Conservation (phyloP, 2,888 invertebrate species). For the Marasmarcha lunaedactyla region DNA sequence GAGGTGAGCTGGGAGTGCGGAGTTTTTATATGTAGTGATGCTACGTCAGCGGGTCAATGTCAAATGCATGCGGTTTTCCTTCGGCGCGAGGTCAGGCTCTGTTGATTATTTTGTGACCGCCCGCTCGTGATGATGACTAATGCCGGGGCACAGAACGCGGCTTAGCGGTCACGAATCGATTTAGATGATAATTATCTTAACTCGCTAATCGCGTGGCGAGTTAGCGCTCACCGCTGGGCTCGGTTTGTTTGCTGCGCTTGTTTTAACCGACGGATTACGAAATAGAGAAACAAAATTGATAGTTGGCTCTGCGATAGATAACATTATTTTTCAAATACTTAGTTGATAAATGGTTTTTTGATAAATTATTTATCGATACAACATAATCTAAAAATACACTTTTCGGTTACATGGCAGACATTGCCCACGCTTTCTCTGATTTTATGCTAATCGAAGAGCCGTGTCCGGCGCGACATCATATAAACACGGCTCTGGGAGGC, state of each 20-base stretch:
- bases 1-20: constrained; percentile 19
- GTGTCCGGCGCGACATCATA: constrained; percentile 41
- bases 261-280: too few relatives aligned
- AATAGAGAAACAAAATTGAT: too few relatives aligned
- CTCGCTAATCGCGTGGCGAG: constrained; percentile 9
- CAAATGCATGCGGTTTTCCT: constrained; percentile 46
- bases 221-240: constrained; percentile 6
- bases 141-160: constrained; percentile 29
- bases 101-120: constrained; percentile 59
- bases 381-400: too few relatives aligned
- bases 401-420: too few relatives aligned
- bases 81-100: constrained; percentile 45
- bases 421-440: constrained; percentile 26
- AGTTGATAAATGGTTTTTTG: too few relatives aligned
- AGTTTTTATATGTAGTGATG: background rate
- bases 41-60: constrained; percentile 39
- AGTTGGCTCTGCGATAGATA: too few relatives aligned
- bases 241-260: too few relatives aligned
- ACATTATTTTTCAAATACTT: too few relatives aligned
- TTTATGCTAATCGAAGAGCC: constrained; percentile 71
- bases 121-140: constrained; percentile 34
- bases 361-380: too few relatives aligned
- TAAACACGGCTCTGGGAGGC: background rate
- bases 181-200: constrained; percentile 23
- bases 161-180: constrained; percentile 37